These are phyloP conservation scores for Saguinus imperator DNA, from an alignment of 2,113 vertebrate genomes.

Conservation along the genomic window DNA sequence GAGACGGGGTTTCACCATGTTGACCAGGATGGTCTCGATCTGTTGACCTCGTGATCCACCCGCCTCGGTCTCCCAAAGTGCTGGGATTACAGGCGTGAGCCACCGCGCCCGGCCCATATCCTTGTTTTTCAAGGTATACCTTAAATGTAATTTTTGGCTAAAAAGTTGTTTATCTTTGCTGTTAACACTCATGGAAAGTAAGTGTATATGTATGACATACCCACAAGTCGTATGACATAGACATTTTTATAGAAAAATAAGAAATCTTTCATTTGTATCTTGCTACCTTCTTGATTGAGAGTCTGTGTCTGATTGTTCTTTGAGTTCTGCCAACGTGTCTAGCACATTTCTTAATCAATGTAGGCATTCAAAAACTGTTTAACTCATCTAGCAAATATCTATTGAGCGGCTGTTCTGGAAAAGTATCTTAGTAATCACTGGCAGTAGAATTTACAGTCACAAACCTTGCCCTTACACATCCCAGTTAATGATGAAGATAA, in stretches of 20 bases:
- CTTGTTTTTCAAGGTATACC: not conserved
- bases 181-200: slow-evolving; percentile 10
- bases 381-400: slow-evolving; percentile 69
- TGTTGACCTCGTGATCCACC: too few relatives aligned
- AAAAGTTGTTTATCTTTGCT: not conserved
- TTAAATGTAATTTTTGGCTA: not conserved
- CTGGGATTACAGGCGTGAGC: too few relatives aligned
- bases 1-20: too few relatives aligned
- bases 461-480: slow-evolving; percentile 48
- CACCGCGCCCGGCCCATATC: not conserved
- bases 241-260: not conserved
- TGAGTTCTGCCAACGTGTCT: not conserved
- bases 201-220: not conserved
- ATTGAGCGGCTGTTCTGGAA: slow-evolving; percentile 54
- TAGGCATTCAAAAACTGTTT: slow-evolving; percentile 39
- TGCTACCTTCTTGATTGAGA: not conserved
- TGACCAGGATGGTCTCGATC: too few relatives aligned
- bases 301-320: not conserved
- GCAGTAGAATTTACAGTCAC: slow-evolving; percentile 61
- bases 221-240: not conserved
- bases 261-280: not conserved
- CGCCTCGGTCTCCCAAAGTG: too few relatives aligned
- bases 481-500: slow-evolving; percentile 69
- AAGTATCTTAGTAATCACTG: slow-evolving; percentile 57
- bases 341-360: slow-evolving; percentile 32